phyloP scores from a whole-genome alignment of 2,888 invertebrate genomes.

The Eristalis tenax region DNA sequence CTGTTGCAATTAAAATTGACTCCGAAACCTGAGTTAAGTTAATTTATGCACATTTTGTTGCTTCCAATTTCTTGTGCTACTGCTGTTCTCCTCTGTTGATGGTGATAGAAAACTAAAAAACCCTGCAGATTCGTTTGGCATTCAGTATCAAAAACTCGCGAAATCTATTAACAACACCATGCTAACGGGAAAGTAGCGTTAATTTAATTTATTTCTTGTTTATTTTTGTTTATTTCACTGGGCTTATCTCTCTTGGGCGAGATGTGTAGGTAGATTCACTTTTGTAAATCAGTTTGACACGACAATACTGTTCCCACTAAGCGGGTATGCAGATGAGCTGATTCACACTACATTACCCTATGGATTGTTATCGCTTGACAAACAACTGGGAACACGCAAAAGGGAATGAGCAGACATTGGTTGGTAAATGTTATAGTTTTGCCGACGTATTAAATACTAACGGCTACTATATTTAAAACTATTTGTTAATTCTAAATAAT shows the following conservation, averaged over 20 bases:
- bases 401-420: too few relatives aligned
- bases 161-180: conserved; percentile 64
- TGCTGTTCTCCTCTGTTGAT: conserved; percentile 24
- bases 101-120: conserved; percentile 10
- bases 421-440: too few relatives aligned
- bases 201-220: conserved; percentile 68
- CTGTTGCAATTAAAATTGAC: conserved; percentile 54
- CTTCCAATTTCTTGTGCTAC: conserved; percentile 32
- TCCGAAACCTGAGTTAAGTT: conserved; percentile 43
- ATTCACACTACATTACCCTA: conserved; percentile 9
- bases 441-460: too few relatives aligned
- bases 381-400: too few relatives aligned
- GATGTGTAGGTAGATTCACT: conserved; percentile 37
- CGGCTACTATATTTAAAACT: too few relatives aligned
- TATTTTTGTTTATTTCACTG: conserved; percentile 71
- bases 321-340: conserved; percentile 30
- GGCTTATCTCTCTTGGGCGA: conserved; percentile 62
- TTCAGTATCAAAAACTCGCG: conserved; percentile 51
- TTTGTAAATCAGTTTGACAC: conserved; percentile 59
- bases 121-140: conserved; percentile 17
- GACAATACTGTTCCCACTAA: conserved; percentile 45
- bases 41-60: conserved; percentile 71
- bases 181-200: conserved; percentile 51
- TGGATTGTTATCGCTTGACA: not conserved
- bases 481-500: too few relatives aligned